Evolutionary conservation across 2,888 invertebrate genomes (phyloP), one percentile per base, ranked within the genome.

Genomic region (Xestia rhomboidea): DNA sequence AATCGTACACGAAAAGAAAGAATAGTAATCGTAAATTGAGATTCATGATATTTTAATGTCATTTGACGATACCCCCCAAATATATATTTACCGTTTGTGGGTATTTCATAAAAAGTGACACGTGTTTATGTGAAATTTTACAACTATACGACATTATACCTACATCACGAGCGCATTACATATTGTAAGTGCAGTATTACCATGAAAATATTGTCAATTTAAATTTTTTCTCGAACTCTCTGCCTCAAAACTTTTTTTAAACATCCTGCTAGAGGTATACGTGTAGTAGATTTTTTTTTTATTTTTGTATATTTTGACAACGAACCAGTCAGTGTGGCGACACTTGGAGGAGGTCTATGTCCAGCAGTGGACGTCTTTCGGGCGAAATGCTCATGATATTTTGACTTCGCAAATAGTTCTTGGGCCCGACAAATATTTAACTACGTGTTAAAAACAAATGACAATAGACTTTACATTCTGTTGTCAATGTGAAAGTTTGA

Each of bases 31-130:
- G 1, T 27, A 62, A 66, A 68, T 83, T 85, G 66, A 70, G 60
- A 86, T 87, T 88, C 89, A 89, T 86, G 80, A 80, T 83, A 81
- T 87, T 83, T 77, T 78, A 83, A 85, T 81, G n/a, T 57, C 69
- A 73, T 75, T 77, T 75, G 71, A 76, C 68, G 83, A 82, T 74
- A 77, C 60, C 57, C 68, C 68, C 74, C 64, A 76, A 78, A 85
- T 71, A 38, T 71, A 38, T 85, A 77, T 87, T 88, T 87, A 88
- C 86, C 81, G 88, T 82, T 87, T 81, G 62, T 72, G 80, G 66
- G 68, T 67, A 30, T 78, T 67, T 68, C 77, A 82, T 68, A 85
- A 87, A 87, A 88, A 87, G 62, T 67, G 77, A 73, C 86, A 89
- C 89, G 89, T 89, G 84, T 84, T 70, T 76, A 83, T 83, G 82